Conservation (phyloP, 2,113 vertebrate species). For the Antigone vipio region DNA sequence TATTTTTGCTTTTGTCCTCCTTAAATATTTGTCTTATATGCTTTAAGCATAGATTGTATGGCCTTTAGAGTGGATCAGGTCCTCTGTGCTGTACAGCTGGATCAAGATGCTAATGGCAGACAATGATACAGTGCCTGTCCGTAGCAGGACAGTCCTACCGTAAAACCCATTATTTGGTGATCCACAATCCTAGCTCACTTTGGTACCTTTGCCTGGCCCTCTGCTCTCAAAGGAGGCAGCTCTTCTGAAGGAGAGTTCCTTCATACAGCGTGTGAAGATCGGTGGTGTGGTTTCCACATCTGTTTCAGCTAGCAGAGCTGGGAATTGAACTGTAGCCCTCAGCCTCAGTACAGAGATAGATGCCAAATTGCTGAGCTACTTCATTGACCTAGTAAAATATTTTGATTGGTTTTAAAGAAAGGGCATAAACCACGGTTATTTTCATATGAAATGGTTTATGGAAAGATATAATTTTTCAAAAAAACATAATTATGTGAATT, state of each 20-base stretch:
- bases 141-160: background rate
- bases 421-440: conserved; percentile 10
- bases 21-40: background rate
- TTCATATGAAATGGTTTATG: conserved; percentile 30
- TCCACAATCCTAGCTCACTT: background rate
- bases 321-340: background rate
- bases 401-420: conserved; percentile 44
- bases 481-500: background rate
- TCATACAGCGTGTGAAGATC: background rate
- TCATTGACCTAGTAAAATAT: conserved; percentile 56
- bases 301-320: background rate
- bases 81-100: background rate
- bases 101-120: background rate
- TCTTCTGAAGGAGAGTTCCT: background rate
- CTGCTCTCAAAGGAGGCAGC: background rate
- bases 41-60: background rate
- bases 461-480: background rate
- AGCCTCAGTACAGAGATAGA: background rate
- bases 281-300: background rate
- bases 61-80: background rate
- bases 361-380: conserved; percentile 12
- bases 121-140: background rate
- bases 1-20: background rate
- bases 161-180: background rate
- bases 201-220: background rate